A percentile compares a stretch with the other conserved stretches of the same genome.
Conservation (phyloP, 2,113 vertebrate species). For the Seriola dumerili region DNA sequence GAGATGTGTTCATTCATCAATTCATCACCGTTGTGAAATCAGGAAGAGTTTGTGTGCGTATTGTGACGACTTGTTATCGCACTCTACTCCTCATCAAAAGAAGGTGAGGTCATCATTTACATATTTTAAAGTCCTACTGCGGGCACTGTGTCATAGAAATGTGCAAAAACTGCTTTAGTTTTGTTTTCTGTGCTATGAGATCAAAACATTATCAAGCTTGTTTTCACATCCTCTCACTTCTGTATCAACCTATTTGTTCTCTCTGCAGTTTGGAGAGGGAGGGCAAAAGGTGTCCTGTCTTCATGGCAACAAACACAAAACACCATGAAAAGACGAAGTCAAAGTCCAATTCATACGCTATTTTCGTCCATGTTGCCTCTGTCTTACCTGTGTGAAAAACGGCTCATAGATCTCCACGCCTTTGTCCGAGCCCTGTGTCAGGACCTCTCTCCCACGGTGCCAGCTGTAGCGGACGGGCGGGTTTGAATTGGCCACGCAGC, state of each 20-base stretch:
- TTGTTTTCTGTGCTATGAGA: background rate
- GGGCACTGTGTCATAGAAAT: background rate
- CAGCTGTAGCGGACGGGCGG: conserved; percentile 98
- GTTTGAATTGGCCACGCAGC: conserved; percentile 97
- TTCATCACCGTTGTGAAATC: conserved; percentile 12
- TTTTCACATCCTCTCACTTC: conserved; percentile 5
- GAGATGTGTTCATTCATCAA: conserved; percentile 18
- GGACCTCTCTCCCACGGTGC: conserved; percentile 93
- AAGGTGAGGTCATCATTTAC: conserved; percentile 22
- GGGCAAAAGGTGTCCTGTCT: background rate
- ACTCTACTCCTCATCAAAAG: conserved; percentile 1
- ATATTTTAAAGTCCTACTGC: background rate
- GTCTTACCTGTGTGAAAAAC: conserved; percentile 97
- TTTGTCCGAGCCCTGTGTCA: conserved; percentile 97
- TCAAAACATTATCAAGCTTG: background rate
- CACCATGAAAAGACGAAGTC: no score
- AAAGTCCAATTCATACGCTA: background rate
- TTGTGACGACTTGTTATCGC: conserved; percentile 2
- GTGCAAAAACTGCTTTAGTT: background rate
- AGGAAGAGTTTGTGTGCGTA: background rate
- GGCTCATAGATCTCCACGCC: conserved; percentile 99
- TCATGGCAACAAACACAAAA: background rate
- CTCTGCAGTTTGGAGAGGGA: background rate
- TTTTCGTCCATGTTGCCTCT: conserved; percentile 7
- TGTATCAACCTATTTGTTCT: conserved; percentile 2